Evolutionary conservation across 2,797 vertebrate genomes (phyloP), one percentile per base, ranked within the genome.

Genomic region (Mormyrus proboscirostris): DNA sequence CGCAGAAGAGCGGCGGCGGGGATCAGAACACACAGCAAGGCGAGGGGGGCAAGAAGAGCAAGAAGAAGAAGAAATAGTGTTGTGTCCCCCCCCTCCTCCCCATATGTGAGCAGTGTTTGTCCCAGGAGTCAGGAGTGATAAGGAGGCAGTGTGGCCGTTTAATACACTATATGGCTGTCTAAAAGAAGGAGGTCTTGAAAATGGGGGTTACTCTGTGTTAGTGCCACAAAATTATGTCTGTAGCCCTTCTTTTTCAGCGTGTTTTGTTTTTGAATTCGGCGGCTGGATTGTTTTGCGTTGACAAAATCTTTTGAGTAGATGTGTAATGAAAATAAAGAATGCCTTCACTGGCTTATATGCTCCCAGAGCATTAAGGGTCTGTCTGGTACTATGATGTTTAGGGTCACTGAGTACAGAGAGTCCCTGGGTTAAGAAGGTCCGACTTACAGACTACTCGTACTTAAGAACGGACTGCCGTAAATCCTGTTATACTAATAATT

Each of bases 11-110:
- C 57, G 97, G 97, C 89, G 96, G 96, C 86, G 95, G 95, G 0
- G 98, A 99, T 86, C 94, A 94, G 89, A 96, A 93, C 89, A 94
- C 97, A 44, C 98, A 98, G 91, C 97, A 97, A 95, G 96, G 97
- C 33, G 98, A 99, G 2, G 98, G 98, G 82, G 96, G 98, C 53
- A 99, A 98, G 94, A 99, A 99, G 91, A 97, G 96, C 29, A 99
- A 98, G 95, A 99, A 99, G 86, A 99, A 99, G 95, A 99, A 99
- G 95, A 98, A 99, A 92, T 96, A 93, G 83, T 62, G 29, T 1
- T 86, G 3, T 87, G 65, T 9, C 76, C 44, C 69, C 19, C 6
- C 3, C 51, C 55, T 7, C 57, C 57, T 2, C 0, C n/a, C 57
- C 2, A 16, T 38, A 2, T 38, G 65, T 33, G 12, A 73, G 2